These are phyloP conservation scores for Drosophila subobscura DNA, from an alignment of 1,140 invertebrate species.

Conservation along the genomic window DNA sequence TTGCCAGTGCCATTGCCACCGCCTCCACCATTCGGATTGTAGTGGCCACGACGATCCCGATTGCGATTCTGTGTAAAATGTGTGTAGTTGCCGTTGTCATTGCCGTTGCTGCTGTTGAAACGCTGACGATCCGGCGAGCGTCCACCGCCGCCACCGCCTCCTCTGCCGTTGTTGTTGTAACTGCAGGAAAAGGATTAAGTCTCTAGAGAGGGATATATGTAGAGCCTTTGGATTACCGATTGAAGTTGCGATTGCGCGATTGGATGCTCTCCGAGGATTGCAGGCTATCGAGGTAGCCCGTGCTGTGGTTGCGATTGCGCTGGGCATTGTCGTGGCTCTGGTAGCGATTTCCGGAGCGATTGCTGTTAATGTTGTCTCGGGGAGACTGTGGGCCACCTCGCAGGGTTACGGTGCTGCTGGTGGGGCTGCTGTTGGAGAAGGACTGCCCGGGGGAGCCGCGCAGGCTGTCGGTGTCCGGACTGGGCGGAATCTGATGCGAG, in stretches of 20 bases:
- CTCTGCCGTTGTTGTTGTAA: conserved; percentile 29
- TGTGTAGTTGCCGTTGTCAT: conserved; percentile 40
- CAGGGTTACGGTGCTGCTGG: conserved; percentile 32
- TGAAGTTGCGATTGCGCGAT: conserved; percentile 42
- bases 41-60: conserved; percentile 73
- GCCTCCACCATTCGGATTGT: conserved; percentile 55
- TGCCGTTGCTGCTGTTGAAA: conserved; percentile 10
- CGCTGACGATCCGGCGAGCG: neutral
- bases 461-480: conserved; percentile 12
- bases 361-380: conserved; percentile 14
- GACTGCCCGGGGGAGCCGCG: conserved; percentile 11
- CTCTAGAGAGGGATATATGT: neutral
- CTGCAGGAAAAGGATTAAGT: neutral
- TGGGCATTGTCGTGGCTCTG: conserved; percentile 22
- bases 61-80: conserved; percentile 73
- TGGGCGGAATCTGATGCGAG: conserved; percentile 32
- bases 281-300: conserved; percentile 16
- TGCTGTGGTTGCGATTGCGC: conserved; percentile 44
- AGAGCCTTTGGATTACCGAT: conserved; percentile 36
- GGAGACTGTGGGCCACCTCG: conserved; percentile 4
- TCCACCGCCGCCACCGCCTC: conserved; percentile 2
- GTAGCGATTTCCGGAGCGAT: conserved; percentile 26
- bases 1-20: conserved; percentile 9
- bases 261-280: conserved; percentile 42
- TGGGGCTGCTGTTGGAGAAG: conserved; percentile 41